phyloP scores from a whole-genome alignment of 2,113 vertebrate species.

The Brachyhypopomus gauderio region DNA sequence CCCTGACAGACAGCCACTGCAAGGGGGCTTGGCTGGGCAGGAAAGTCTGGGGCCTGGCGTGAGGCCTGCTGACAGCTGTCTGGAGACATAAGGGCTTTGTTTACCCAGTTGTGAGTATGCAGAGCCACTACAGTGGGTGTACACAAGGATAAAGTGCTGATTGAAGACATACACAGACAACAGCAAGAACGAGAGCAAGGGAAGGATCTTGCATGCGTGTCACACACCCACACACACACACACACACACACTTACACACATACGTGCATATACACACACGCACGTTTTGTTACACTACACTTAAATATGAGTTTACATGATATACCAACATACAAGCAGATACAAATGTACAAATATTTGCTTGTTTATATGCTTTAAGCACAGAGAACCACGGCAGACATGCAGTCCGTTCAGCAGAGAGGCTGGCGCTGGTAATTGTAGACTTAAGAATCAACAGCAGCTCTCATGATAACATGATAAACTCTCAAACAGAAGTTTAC shows the following conservation, averaged over 20 bases:
- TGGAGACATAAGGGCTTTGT: constrained; percentile 49
- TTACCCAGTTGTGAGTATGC: constrained; percentile 51
- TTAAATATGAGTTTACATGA: constrained; percentile 29
- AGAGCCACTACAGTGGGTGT: constrained; percentile 45
- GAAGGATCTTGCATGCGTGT: constrained; percentile 42
- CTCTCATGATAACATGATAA: too few relatives aligned
- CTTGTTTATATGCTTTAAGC: not conserved
- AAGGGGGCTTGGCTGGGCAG: constrained; percentile 25
- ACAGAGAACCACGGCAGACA: not conserved
- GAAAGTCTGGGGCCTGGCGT: constrained; percentile 14
- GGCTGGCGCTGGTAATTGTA: too few relatives aligned
- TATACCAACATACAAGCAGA: not conserved
- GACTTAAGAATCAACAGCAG: too few relatives aligned
- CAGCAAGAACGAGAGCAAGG: constrained; percentile 26
- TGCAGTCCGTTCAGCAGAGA: not conserved
- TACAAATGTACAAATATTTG: constrained; percentile 1
- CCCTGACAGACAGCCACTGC: too few relatives aligned
- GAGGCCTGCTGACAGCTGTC: constrained; percentile 51
- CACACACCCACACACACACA: not conserved
- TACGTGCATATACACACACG: not conserved
- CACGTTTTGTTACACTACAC: constrained; percentile 10
- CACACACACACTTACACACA: not conserved
- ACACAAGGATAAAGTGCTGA: constrained; percentile 52
- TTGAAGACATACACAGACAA: constrained; percentile 45
- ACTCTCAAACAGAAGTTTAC: too few relatives aligned